Conservation (phyloP, 2,113 vertebrate species). For the Isurus oxyrinchus region DNA sequence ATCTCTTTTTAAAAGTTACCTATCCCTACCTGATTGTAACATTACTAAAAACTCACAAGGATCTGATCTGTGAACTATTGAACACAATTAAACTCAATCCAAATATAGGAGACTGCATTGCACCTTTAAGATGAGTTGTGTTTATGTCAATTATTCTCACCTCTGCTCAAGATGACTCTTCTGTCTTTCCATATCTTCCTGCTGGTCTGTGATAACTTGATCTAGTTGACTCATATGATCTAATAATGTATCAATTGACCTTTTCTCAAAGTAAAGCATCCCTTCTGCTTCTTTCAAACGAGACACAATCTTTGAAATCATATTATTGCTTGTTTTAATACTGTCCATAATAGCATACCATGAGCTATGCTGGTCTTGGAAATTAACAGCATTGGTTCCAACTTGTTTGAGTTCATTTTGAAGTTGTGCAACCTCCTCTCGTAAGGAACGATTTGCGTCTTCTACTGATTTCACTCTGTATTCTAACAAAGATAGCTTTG, state of each 20-base stretch:
- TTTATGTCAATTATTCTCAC: background rate
- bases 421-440: background rate
- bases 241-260: background rate
- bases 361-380: no score
- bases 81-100: background rate
- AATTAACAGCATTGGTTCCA: background rate
- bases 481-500: constrained; percentile 1
- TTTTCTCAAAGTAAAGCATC: background rate
- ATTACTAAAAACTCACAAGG: background rate
- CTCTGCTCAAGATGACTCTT: background rate
- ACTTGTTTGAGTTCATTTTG: background rate
- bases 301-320: constrained; percentile 3
- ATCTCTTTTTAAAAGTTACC: background rate
- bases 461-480: constrained; percentile 7
- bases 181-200: constrained; percentile 1
- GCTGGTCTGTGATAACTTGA: background rate
- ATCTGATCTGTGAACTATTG: background rate
- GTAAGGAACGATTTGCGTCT: background rate
- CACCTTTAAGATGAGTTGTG: background rate
- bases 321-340: background rate
- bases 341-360: background rate
- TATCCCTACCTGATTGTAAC: background rate
- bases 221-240: background rate
- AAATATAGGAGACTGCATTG: background rate
- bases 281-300: background rate